These are phyloP conservation scores for Leucosticte australis DNA, from an alignment of 2,113 vertebrate genomes.

Conservation along the genomic window DNA sequence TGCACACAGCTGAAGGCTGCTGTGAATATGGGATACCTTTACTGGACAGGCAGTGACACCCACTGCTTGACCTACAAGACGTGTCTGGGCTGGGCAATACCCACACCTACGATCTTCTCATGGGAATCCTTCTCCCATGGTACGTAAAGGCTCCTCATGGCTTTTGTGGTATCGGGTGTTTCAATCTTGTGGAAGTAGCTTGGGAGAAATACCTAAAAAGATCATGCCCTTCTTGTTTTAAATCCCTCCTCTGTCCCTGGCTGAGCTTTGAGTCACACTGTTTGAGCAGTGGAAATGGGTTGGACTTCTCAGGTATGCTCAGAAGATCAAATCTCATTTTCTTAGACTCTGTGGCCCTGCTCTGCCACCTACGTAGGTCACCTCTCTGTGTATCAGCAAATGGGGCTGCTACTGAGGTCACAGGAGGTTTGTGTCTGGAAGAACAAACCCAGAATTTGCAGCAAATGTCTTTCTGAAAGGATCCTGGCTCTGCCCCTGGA, in stretches of 20 bases:
- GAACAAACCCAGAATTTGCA: neutral
- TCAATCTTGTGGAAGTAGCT: neutral
- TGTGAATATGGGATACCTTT: neutral
- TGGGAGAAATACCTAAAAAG: neutral
- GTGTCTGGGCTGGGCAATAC: neutral
- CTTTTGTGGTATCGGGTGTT: neutral
- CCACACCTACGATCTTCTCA: slow-evolving; percentile 25
- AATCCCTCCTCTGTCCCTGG: neutral
- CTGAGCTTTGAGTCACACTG: neutral
- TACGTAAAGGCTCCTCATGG: neutral
- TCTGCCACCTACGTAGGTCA: neutral
- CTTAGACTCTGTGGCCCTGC: neutral
- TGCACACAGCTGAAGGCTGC: neutral
- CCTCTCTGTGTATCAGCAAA: neutral
- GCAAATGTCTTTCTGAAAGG: neutral
- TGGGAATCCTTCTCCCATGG: neutral
- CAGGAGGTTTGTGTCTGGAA: neutral
- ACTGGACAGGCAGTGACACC: neutral
- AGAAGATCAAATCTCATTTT: neutral
- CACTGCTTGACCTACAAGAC: slow-evolving; percentile 21
- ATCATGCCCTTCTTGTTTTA: neutral
- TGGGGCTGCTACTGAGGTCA: neutral
- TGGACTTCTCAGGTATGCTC: neutral
- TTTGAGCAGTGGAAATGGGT: neutral
- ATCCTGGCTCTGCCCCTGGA: neutral